Evolutionary conservation across 2,797 vertebrate species (phyloP), one percentile per base, ranked within the genome.

Genomic region (Potorous gilbertii): DNA sequence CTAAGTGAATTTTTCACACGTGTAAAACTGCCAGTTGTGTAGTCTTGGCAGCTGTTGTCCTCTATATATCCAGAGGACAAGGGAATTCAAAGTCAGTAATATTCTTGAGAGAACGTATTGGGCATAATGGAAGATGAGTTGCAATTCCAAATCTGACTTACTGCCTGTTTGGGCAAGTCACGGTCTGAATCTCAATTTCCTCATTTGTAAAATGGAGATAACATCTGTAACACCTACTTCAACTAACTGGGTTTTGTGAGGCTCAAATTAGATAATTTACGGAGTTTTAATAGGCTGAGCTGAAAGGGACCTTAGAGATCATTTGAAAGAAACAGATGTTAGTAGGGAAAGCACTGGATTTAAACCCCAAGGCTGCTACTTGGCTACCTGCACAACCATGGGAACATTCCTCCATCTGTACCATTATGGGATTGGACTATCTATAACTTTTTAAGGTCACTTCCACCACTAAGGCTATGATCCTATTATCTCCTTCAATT

Each of bases 11-110:
- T 96, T 91, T 52, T 91, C 97, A 59, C 57, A 87, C 27, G 94
- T n/a, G 0, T 50, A 4, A 93, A 95, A 96, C 50, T 95, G 93
- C 90, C 94, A 93, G 96, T 56, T 56, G 95, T 89, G 96, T 90
- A 56, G 56, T 54, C 46, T 97, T 90, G 91, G 92, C 95, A 96
- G 97, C 92, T 90, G 74, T 54, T 94, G 62, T 95, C 93, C 95
- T 97, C 93, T 95, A 95, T 89, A 94, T 21, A 95, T 34, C 14
- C 59, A 91, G 50, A 89, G 59, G 90, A 94, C 55, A 94, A 90
- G 54, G 54, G 29, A 27, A 46, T 3, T 87, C 40, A 87, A 50
- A 50, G 40, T 81, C 9, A 11, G 40, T 21, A 87, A 87, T 87
- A 50, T 46, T 50, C 24, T 50, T 87, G 21, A 81, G n/a, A 81